Percentiles rank a stretch among this genome's conserved stretches.
Conservation (phyloP, 2,888 invertebrate species). For the Clitarchus hookeri region DNA sequence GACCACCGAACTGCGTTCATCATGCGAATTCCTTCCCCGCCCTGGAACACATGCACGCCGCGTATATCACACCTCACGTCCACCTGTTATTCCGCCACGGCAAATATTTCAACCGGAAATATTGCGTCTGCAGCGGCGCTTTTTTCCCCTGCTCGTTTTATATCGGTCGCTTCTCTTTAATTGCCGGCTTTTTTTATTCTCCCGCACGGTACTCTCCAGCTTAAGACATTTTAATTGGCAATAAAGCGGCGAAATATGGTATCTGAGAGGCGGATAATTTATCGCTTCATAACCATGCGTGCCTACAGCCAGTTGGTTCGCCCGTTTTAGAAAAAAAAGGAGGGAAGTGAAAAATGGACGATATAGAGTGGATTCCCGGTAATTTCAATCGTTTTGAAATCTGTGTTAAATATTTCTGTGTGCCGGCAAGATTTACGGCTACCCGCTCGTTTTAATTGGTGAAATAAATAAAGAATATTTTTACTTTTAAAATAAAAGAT, state of each 20-base stretch:
- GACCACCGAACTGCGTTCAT: too few species aligned
- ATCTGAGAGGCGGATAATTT: constrained; percentile 9
- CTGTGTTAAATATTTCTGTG: neutral
- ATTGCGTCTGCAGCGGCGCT: neutral
- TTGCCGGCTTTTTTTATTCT: neutral
- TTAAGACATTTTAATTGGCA: neutral
- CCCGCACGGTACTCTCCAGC: neutral
- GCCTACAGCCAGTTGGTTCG: neutral
- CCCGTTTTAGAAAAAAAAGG: neutral
- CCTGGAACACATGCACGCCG: too few species aligned
- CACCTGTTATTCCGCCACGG: neutral
- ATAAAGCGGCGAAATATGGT: neutral
- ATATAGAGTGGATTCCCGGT: neutral
- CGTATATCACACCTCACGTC: neutral
- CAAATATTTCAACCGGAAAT: neutral
- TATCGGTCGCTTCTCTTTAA: neutral
- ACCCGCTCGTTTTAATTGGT: neutral
- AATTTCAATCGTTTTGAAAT: neutral
- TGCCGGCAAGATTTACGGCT: neutral
- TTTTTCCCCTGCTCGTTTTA: neutral
- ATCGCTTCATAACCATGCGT: neutral
- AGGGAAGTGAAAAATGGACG: neutral
- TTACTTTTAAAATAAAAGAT: too few species aligned
- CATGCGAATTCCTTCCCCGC: too few species aligned
- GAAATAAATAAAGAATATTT: neutral